Conservation (phyloP, 2,888 invertebrate genomes). For the Papilio elwesi region DNA sequence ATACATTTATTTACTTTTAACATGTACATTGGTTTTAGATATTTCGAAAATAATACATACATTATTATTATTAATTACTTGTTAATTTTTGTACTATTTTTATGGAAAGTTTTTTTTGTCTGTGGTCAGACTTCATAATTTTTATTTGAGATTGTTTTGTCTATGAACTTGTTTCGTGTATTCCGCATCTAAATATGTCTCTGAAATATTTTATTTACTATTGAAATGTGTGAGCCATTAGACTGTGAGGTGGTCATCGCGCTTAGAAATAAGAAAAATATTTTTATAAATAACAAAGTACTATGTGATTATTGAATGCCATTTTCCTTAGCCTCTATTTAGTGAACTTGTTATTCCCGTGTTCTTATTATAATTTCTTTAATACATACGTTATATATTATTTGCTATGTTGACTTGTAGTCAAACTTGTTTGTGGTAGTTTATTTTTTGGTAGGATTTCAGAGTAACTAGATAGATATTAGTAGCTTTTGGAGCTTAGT, state of each 20-base stretch:
- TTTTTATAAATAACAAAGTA: conserved; percentile 56
- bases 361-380: conserved; percentile 48
- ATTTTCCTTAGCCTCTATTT: conserved; percentile 70
- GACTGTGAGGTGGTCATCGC: conserved; percentile 59
- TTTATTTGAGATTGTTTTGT: no score
- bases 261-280: conserved; percentile 55
- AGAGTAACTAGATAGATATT: neutral
- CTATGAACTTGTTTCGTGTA: neutral
- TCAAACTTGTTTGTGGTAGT: conserved; percentile 26
- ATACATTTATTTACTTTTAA: neutral
- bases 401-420: conserved; percentile 34
- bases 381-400: conserved; percentile 51
- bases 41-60: neutral
- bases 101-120: no score
- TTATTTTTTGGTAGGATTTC: conserved; percentile 37
- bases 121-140: no score
- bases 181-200: neutral
- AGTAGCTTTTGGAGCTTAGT: conserved; percentile 18
- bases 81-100: conserved; percentile 4
- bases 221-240: conserved; percentile 39
- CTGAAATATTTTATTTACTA: neutral
- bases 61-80: neutral
- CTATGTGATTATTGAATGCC: conserved; percentile 71
- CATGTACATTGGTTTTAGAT: neutral
- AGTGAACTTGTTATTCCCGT: conserved; percentile 62